Conservation (phyloP, 2,888 invertebrate genomes). For the Lottia gigantea region DNA sequence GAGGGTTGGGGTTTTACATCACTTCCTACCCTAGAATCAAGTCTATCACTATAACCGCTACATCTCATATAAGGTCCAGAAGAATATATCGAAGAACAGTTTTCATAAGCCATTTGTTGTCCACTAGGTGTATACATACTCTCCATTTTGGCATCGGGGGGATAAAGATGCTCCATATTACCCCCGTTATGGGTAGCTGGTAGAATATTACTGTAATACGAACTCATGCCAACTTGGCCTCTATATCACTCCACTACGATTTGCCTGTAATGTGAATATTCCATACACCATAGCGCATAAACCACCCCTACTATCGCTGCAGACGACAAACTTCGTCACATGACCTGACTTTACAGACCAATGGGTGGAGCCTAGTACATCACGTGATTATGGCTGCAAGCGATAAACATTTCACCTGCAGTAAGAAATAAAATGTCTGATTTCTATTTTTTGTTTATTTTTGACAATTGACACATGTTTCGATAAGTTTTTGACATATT, state of each 20-base stretch:
- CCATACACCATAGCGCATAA: conserved; percentile 13
- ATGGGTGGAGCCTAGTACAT: conserved; percentile 7
- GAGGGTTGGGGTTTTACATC: conserved; percentile 16
- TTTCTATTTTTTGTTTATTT: not conserved
- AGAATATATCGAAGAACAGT: conserved; percentile 17
- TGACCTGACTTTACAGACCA: conserved; percentile 15
- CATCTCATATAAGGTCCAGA: conserved; percentile 20
- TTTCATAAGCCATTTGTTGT: conserved; percentile 24
- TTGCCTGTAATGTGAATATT: conserved; percentile 6
- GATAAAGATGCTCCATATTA: conserved; percentile 20
- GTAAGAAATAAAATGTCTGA: not conserved
- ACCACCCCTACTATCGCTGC: conserved; percentile 21
- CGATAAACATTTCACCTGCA: not conserved
- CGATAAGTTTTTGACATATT: not conserved
- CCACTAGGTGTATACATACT: conserved; percentile 20
- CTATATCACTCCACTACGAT: conserved; percentile 4
- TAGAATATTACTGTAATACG: conserved; percentile 26
- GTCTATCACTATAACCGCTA: conserved; percentile 16
- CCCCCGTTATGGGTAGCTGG: conserved; percentile 15
- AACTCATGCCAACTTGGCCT: conserved; percentile 19
- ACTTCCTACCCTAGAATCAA: conserved; percentile 14
- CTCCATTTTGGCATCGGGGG: conserved; percentile 19
- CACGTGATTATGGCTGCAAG: conserved; percentile 18
- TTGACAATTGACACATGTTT: conserved; percentile 6
- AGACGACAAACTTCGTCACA: conserved; percentile 17